phyloP scores from a whole-genome alignment of 2,888 invertebrate genomes.

The Caenorhabditis auriculariae region DNA sequence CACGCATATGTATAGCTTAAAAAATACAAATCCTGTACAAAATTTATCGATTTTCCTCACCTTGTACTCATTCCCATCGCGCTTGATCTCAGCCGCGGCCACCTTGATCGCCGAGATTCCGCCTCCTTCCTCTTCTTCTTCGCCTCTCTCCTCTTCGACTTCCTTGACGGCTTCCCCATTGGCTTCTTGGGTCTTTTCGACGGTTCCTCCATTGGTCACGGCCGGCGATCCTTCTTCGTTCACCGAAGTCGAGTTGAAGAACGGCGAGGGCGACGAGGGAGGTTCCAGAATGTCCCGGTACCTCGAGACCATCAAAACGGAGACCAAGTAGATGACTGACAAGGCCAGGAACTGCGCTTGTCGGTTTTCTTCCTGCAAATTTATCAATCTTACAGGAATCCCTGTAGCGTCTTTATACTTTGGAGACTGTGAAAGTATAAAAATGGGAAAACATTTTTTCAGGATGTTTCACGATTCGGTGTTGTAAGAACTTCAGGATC shows the following conservation, averaged over 20 bases:
- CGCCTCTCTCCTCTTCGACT: constrained; percentile 5
- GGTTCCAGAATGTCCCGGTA: constrained; percentile 96
- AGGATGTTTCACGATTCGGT: no score
- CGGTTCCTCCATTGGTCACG: background rate
- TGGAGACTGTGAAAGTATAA: no score
- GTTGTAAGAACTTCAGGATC: no score
- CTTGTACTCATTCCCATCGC: constrained; percentile 38
- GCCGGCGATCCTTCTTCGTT: background rate
- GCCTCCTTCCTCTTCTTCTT: constrained; percentile 15
- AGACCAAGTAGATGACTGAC: constrained; percentile 98
- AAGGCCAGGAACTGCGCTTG: constrained; percentile 98
- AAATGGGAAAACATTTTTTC: no score
- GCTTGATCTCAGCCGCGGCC: constrained; percentile 20
- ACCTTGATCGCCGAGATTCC: constrained; percentile 28
- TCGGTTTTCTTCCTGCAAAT: constrained; percentile 91
- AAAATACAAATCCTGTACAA: no score
- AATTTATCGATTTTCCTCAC: constrained; percentile 5
- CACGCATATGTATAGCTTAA: no score
- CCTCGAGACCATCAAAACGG: constrained; percentile 99
- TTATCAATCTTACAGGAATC: no score
- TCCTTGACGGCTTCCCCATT: constrained; percentile 2
- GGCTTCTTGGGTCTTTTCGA: background rate
- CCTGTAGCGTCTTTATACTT: no score
- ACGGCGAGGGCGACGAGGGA: constrained; percentile 63
- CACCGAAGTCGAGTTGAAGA: constrained; percentile 52